Percentiles rank a stretch among this genome's conserved stretches.
Conservation (phyloP, 2,797 vertebrate genomes). For the Glyptemys insculpta region DNA sequence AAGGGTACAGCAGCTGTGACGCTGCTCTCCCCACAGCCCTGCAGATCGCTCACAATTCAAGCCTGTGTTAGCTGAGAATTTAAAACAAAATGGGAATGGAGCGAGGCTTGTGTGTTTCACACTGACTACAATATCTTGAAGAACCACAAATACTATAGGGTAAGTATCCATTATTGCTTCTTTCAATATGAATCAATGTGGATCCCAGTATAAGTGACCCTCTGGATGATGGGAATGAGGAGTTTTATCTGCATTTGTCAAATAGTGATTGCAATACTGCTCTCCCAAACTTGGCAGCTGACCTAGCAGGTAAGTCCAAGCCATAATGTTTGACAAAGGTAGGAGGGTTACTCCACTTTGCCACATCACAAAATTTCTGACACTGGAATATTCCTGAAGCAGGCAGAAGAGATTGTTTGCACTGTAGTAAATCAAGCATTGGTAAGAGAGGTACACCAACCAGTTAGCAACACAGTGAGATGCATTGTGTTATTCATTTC, state of each 20-base stretch:
- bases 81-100: not conserved
- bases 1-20: conserved; percentile 4
- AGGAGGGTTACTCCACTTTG: no score
- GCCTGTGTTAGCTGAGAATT: not conserved
- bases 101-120: not conserved
- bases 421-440: no score
- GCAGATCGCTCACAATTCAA: not conserved
- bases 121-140: not conserved
- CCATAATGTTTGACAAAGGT: no score
- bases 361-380: no score
- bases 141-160: not conserved
- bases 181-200: not conserved
- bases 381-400: no score
- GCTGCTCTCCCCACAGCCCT: not conserved
- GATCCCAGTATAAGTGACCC: not conserved
- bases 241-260: not conserved
- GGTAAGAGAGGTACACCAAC: no score
- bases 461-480: no score
- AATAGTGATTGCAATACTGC: no score
- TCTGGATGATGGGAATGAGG: not conserved
- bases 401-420: no score
- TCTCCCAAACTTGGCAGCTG: no score
- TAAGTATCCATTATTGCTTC: not conserved
- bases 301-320: no score
- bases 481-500: no score